Evolutionary conservation across 2,797 vertebrate genomes (phyloP).

Genomic region (Iguana delicatissima): DNA sequence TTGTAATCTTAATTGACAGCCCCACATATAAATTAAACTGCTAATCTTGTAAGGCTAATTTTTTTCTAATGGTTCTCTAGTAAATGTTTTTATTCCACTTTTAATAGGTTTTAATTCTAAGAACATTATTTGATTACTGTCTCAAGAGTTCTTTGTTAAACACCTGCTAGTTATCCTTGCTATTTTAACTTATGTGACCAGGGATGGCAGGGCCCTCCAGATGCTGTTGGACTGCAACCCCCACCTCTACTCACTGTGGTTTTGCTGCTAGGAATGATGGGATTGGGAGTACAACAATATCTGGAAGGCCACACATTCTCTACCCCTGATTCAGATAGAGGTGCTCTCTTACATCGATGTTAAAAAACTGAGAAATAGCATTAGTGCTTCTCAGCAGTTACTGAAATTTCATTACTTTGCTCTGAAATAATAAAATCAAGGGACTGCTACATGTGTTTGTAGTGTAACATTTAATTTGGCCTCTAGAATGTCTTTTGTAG

Average conservation of each 20-base stretch:
- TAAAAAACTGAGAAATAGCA: not conserved
- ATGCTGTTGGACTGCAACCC: not conserved
- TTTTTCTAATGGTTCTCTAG: constrained; percentile 46
- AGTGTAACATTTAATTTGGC: not conserved
- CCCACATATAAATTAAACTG: constrained; percentile 63
- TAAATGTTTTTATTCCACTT: constrained; percentile 60
- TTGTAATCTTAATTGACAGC: constrained; percentile 40
- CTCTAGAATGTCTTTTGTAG: not conserved
- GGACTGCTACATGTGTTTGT: not conserved
- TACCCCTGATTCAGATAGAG: constrained; percentile 36
- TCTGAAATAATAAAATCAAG: not conserved
- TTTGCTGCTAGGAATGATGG: not conserved
- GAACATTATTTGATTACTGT: constrained; percentile 32
- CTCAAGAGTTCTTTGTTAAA: constrained; percentile 6
- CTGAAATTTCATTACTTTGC: not conserved
- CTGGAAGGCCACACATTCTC: not conserved
- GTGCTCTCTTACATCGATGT: not conserved
- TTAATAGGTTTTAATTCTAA: constrained; percentile 53
- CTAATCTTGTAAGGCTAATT: constrained; percentile 43
- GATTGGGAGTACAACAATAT: not conserved
- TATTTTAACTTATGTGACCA: not conserved
- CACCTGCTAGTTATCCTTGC: constrained; percentile 6
- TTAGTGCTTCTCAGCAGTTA: not conserved
- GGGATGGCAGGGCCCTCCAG: constrained; percentile 15
- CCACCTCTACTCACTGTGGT: not conserved